Evolutionary conservation across 2,797 vertebrate genomes (phyloP).

Genomic region (Austrolebias charrua): DNA sequence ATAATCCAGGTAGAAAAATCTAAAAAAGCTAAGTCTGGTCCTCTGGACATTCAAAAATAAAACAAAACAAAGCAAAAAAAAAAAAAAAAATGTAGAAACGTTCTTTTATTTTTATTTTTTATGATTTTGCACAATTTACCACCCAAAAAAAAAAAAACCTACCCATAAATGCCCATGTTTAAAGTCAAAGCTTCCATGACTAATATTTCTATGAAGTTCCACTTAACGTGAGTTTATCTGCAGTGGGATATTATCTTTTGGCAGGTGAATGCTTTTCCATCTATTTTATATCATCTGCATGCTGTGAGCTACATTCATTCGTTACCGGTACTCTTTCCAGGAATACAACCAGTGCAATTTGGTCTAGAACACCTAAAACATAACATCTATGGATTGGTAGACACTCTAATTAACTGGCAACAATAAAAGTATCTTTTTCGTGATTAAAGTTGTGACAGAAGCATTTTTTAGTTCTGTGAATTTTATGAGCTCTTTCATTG

Average conservation of each 20-base stretch:
- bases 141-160: too few relatives aligned
- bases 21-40: too few relatives aligned
- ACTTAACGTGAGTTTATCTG: slow-evolving; percentile 25
- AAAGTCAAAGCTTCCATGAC: too few relatives aligned
- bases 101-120: too few relatives aligned
- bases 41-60: too few relatives aligned
- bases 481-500: slow-evolving; percentile 17
- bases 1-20: too few relatives aligned
- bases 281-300: slow-evolving; percentile 17
- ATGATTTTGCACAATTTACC: too few relatives aligned
- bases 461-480: slow-evolving; percentile 12
- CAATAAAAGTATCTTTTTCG: slow-evolving; percentile 16
- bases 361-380: slow-evolving; percentile 1
- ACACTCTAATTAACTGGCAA: slow-evolving; percentile 12
- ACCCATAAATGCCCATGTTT: too few relatives aligned
- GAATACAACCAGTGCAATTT: slow-evolving; percentile 2
- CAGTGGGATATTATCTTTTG: slow-evolving; percentile 30
- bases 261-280: slow-evolving; percentile 6
- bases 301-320: slow-evolving; percentile 5
- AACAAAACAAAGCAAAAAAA: too few relatives aligned
- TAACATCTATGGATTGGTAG: slow-evolving; percentile 27
- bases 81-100: too few relatives aligned
- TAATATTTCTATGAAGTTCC: slow-evolving; percentile 25
- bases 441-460: slow-evolving; percentile 20
- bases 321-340: slow-evolving; percentile 13